Base-by-base conservation (phyloP, 37 sponge, comb jelly and placozoan genomes). In the Halichondria panicea region DNA sequence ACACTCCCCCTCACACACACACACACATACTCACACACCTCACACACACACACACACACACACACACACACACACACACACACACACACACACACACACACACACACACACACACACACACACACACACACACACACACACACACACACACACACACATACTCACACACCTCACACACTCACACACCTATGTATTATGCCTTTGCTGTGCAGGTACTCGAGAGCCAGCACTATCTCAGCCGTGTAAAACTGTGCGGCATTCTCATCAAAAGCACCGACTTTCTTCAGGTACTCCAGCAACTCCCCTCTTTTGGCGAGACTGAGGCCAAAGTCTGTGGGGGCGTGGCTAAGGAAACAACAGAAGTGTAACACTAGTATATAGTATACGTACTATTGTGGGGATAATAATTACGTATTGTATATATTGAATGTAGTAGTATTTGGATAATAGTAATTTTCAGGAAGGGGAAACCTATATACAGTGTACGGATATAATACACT, bases 231-330 rank as follows among this genome's bases (percentile, higher is more conserved):
- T n/a, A 96, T 96, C 70, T 96, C 97, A 0, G 91, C 91, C 1
- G 89, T 55, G 54, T 96, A 96, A 66, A 96, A 96, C 71, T 75
- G 79, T 1, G 97, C 86, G 22, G 85, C 89, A 36, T 77, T 66
- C 55, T 85, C 94, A 77, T 96, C 97, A 84, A 96, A 96, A 12
- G 87, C 76, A 0, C 94, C 97, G 32, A 94, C 95, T 71, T 86
- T 94, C 46, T 65, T 86, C 11, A 96, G 62, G 76, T 93, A 93
- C 65, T 93, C 87, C 50, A 93, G 55, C 25, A 96, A 70, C 66
- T 96, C 97, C 38, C 97, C 97, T 68, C 78, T 83, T 58, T 87
- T 75, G 53, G 94, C 94, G 44, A 75, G 84, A 65, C 88, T 96
- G n/a, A 96, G 72, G 18, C 91, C 97, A 73, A 93, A 96, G 64